A percentile compares a stretch with the other conserved stretches of the same genome.
Evolutionary conservation across 1,140 invertebrate species (phyloP).

Genomic region (Penaeus indicus): DNA sequence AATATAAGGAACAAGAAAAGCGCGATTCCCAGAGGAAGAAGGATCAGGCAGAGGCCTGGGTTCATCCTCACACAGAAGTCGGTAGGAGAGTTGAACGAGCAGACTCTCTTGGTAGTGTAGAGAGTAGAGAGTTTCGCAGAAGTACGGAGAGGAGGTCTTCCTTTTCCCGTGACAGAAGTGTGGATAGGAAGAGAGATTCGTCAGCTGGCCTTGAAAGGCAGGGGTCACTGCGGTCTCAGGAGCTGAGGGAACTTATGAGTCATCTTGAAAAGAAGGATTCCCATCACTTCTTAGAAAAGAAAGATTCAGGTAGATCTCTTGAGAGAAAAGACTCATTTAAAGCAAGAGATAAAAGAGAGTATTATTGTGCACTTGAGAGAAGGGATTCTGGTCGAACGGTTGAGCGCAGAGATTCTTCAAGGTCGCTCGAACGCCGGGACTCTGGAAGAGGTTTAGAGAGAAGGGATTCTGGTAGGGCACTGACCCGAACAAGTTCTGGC

Average conservation of each 20-base stretch:
- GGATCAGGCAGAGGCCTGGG: conserved; percentile 3
- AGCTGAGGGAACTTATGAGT: conserved; percentile 2
- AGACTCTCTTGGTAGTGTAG: conserved; percentile 15
- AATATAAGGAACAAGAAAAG: conserved; percentile 50
- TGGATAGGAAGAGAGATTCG: conserved; percentile 12
- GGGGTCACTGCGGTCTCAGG: not conserved
- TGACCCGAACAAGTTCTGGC: not conserved
- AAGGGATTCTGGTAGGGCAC: not conserved
- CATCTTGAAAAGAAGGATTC: conserved; percentile 11
- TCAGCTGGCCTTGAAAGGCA: not conserved
- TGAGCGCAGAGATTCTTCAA: not conserved
- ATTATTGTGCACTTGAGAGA: not conserved
- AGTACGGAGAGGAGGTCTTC: conserved; percentile 2
- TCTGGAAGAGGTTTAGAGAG: conserved; percentile 4
- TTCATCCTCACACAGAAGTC: conserved; percentile 3
- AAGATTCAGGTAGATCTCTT: conserved; percentile 7
- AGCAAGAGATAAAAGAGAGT: too few relatives aligned
- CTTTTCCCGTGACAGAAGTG: conserved; percentile 1
- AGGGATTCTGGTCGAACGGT: conserved; percentile 21
- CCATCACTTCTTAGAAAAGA: conserved; percentile 22
- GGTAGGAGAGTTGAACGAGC: conserved; percentile 24
- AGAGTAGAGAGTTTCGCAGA: conserved; percentile 44
- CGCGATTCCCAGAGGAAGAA: conserved; percentile 8
- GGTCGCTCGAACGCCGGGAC: not conserved
- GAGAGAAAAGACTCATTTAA: not conserved